Percentiles rank a stretch among this genome's conserved stretches.
Evolutionary conservation across 2,888 invertebrate genomes (phyloP).

Genomic region (Lamproptera curius): DNA sequence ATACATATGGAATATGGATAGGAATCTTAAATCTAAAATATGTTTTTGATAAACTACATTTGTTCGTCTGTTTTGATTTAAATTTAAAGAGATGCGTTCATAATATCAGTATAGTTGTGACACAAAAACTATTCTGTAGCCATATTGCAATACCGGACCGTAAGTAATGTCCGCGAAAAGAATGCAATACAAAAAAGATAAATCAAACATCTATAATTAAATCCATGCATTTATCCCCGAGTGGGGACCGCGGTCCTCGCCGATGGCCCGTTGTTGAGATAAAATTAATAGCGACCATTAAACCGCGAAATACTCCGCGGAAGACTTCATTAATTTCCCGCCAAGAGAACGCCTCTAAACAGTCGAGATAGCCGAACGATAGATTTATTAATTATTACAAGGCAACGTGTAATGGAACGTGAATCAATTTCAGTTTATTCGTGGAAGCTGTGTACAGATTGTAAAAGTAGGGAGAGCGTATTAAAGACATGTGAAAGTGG

Average conservation of each 20-base stretch:
- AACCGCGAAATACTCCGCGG: constrained; percentile 65
- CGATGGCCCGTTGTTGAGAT: constrained; percentile 62
- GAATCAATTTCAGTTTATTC: constrained; percentile 6
- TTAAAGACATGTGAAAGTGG: not conserved
- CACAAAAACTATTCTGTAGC: no score
- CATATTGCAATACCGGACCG: no score
- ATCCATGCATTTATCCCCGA: constrained; percentile 38
- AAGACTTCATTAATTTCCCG: no score
- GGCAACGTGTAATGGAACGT: constrained; percentile 15
- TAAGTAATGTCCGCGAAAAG: constrained; percentile 6
- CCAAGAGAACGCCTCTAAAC: constrained; percentile 68
- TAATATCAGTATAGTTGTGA: no score
- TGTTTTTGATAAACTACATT: no score
- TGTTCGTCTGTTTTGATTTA: no score
- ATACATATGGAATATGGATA: no score
- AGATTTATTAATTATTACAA: constrained; percentile 68
- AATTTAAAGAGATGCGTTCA: no score
- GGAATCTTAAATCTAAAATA: no score
- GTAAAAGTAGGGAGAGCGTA: no score
- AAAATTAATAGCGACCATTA: constrained; percentile 73
- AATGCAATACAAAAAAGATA: constrained; percentile 5
- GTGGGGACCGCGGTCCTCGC: constrained; percentile 29
- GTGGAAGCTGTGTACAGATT: no score
- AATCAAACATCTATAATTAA: constrained; percentile 30
- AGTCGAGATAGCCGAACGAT: constrained; percentile 58